Evolutionary conservation across 2,888 invertebrate species (phyloP).

Genomic region (Cantharis rustica): DNA sequence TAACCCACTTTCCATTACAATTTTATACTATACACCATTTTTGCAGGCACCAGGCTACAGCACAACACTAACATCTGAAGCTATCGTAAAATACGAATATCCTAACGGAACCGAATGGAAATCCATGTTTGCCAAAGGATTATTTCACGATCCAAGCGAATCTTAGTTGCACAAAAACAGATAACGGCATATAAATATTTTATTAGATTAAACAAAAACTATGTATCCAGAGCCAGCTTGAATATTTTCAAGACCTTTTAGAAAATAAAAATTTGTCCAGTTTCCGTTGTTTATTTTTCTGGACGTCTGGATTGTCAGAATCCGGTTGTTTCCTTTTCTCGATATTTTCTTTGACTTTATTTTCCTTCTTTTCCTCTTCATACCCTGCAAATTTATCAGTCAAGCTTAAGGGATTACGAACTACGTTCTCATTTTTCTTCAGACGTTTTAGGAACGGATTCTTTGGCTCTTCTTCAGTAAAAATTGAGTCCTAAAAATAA

Average conservation of each 20-base stretch:
- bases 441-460: conserved; percentile 59
- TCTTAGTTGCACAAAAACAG: background rate
- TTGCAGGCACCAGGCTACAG: conserved; percentile 78
- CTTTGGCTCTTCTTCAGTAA: conserved; percentile 33
- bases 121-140: conserved; percentile 65
- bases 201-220: background rate
- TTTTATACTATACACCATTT: conserved; percentile 35
- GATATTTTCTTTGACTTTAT: conserved; percentile 24
- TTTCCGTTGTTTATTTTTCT: conserved; percentile 57
- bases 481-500: background rate
- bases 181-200: background rate
- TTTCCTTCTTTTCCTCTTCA: conserved; percentile 39
- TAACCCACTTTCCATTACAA: background rate
- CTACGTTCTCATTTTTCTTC: conserved; percentile 42
- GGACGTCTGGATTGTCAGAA: conserved; percentile 42
- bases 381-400: conserved; percentile 50
- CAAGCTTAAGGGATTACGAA: conserved; percentile 48
- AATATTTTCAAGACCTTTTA: conserved; percentile 33
- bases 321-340: conserved; percentile 53
- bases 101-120: conserved; percentile 82
- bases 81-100: conserved; percentile 72
- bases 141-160: conserved; percentile 60
- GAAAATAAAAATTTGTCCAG: conserved; percentile 55
- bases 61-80: conserved; percentile 73
- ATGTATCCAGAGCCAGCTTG: background rate